Evolutionary conservation across 2,113 vertebrate species (phyloP).

Genomic region (Conger conger): DNA sequence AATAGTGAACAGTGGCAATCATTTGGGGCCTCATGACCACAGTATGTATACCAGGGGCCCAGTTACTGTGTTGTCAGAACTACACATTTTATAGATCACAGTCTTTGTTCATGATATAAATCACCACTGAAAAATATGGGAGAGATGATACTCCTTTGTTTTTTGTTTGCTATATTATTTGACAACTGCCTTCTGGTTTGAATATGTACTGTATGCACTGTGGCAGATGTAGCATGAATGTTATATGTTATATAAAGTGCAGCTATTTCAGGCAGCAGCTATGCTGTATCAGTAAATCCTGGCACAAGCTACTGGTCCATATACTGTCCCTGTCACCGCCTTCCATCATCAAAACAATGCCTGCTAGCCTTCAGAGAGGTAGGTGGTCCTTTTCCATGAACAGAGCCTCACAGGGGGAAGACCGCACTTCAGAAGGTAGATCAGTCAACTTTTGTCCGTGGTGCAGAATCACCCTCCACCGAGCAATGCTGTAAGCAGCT

Average conservation of each 20-base stretch:
- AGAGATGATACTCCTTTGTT: too few species aligned
- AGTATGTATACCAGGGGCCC: too few species aligned
- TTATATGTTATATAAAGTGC: neutral
- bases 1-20: too few species aligned
- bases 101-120: too few species aligned
- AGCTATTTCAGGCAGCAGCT: neutral
- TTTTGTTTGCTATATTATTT: neutral
- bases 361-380: neutral
- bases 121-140: too few species aligned
- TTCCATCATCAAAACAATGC: neutral
- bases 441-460: neutral
- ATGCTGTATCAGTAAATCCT: neutral
- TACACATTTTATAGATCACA: too few species aligned
- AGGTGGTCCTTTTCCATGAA: neutral
- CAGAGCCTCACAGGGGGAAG: neutral
- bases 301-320: neutral
- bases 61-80: too few species aligned
- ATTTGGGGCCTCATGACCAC: too few species aligned
- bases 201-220: neutral
- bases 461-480: neutral
- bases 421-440: neutral
- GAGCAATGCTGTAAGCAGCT: neutral
- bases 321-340: neutral
- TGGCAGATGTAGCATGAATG: neutral
- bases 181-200: neutral